Base-by-base conservation (phyloP, 2,888 invertebrate genomes). In the Torymus texanus region DNA sequence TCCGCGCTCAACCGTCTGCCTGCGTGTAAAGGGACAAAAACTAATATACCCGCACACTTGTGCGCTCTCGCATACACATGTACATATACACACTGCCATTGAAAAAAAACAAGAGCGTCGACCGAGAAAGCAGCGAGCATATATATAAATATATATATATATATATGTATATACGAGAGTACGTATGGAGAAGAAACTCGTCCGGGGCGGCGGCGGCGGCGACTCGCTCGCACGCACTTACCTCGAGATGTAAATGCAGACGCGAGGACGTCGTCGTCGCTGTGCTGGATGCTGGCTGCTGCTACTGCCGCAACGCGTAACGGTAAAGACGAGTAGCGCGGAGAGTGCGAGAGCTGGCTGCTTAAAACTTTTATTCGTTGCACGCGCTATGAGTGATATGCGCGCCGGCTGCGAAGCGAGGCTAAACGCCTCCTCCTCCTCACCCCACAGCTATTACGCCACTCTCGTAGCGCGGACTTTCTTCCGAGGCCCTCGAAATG, bases 211-310 rank as follows among this genome's bases (percentile, higher is more conserved):
- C 21, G 8, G 41, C 41, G 41, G 8, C 21, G 21, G 2, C 21
- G 21, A 21, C 41, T 41, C 41, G 41, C 41, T 41, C 41, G 21
- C 24, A 59, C 18, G 10, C 53, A 12, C n/a, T 10, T 16, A 16
- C 53, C 58, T 63, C 66, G 51, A 74, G 21, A 70, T 70, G 68
- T 56, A 78, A 78, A 74, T 74, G 62, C 68, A n/a, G 41, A 68
- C 41, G 29, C 51, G 65, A 51, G 13, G 71, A 73, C 41, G 55
- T 24, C 24, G 24, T 21, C 8, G n/a, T 4, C 61, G 41, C 14
- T 10, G 5, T 24, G 51, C 0, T 8, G n/a, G n/a, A n/a, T n/a
- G 41, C 29, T 29, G 29, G 29, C 29, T 29, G 41, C 41, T 41
- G 41, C 41, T 41, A 5, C 29, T 29, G 41, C 8, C 8, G 8